phyloP scores from a whole-genome alignment of 2,797 vertebrate species.

The Austrolebias charrua region DNA sequence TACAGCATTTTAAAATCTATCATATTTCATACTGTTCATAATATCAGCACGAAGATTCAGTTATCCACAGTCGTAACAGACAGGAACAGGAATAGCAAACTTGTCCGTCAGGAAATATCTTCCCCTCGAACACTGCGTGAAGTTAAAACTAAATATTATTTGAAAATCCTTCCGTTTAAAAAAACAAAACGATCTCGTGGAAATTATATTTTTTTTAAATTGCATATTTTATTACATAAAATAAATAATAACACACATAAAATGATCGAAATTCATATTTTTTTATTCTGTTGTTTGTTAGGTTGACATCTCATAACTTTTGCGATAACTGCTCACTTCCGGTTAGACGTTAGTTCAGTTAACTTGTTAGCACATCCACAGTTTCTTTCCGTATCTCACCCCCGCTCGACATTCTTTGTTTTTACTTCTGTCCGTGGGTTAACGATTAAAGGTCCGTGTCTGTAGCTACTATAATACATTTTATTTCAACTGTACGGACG shows the following conservation, averaged over 20 bases:
- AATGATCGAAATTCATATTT: neutral
- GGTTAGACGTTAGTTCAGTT: neutral
- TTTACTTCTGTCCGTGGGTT: neutral
- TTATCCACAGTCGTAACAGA: constrained; percentile 13
- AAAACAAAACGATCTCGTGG: too few relatives aligned
- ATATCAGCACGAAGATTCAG: too few relatives aligned
- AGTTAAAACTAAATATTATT: too few relatives aligned
- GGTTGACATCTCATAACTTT: neutral
- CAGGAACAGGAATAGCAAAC: constrained; percentile 25
- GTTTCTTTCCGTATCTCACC: neutral
- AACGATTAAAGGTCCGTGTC: neutral
- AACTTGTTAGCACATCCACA: constrained; percentile 8
- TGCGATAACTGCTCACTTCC: constrained; percentile 37
- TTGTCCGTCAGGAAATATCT: constrained; percentile 65
- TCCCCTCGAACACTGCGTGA: constrained; percentile 32
- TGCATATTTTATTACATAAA: too few relatives aligned
- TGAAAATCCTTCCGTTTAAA: too few relatives aligned
- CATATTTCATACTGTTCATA: too few relatives aligned
- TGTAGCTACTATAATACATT: neutral
- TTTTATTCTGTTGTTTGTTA: neutral
- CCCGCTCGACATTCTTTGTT: neutral
- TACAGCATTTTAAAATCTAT: too few relatives aligned
- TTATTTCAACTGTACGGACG: neutral
- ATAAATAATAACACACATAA: too few relatives aligned
- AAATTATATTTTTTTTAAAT: too few relatives aligned